Base-by-base conservation (phyloP, 1,140 invertebrate species). In the Conopomorpha cramerella region DNA sequence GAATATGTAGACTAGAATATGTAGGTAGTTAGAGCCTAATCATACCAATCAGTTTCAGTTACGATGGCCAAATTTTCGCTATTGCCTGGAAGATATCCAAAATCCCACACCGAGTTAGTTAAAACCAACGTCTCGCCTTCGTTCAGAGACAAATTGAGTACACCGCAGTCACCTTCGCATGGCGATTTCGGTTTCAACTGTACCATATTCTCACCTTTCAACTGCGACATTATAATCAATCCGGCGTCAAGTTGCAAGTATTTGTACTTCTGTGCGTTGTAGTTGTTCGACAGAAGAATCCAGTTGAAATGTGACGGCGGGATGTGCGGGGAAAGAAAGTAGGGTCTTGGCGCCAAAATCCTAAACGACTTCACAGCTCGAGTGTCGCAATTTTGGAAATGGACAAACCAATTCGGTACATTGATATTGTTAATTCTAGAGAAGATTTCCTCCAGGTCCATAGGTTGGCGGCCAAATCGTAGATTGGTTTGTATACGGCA, bases 341-440 rank as follows among this genome's bases (percentile, higher is more conserved):
- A 87, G 0, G 90, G 90, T 14, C 88, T 71, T 15, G 84, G 82
- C 26, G 89, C 89, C 27, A 89, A 82, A 27, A 84, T 81, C 12
- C 89, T 64, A 3, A 90, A 77, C 0, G 83, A 83, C 60, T 90
- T 91, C 0, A 91, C 87, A 0, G 86, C 86, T 36, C 84, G 79
- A 15, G 86, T 85, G 40, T 91, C 87, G 54, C 91, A 94, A 57
- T 93, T 93, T 71, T 92, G 89, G 83, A 91, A 92, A 49, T 92
- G 89, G 2, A 90, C 84, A 60, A 90, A 93, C 85, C 88, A 92
- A 45, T 84, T 85, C 0, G 84, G 81, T 8, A 88, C 82, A 27
- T 86, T 80, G 0, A 82, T 82, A 16, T 82, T 83, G 26, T 84
- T 82, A 1, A 88, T 82, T 18, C 82, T 80, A 16, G 82, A 81